Conservation (phyloP, 2,113 vertebrate genomes). For the Mirounga angustirostris region DNA sequence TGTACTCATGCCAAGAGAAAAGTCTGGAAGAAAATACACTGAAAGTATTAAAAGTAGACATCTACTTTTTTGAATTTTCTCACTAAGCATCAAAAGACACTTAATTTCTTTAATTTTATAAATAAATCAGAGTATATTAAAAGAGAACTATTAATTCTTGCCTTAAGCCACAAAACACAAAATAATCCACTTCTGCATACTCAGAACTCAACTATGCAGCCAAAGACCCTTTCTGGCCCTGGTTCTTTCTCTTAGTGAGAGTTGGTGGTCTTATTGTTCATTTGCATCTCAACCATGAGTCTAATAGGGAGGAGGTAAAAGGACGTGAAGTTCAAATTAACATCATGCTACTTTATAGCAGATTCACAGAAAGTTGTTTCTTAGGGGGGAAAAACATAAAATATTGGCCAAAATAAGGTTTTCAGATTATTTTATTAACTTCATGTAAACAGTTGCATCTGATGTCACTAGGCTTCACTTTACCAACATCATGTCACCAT, state of each 20-base stretch:
- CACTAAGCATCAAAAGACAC: not conserved
- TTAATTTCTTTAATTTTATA: slow-evolving; percentile 8
- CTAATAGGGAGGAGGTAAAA: not conserved
- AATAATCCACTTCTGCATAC: not conserved
- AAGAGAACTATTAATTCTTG: not conserved
- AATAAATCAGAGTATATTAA: not conserved
- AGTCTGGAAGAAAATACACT: slow-evolving; percentile 5
- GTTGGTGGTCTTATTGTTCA: not conserved
- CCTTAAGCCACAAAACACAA: not conserved
- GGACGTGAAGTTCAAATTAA: not conserved
- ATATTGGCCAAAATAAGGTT: not conserved
- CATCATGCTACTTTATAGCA: not conserved
- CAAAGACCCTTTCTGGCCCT: not conserved
- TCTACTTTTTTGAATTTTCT: not conserved
- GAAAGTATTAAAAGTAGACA: not conserved
- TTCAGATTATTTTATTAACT: slow-evolving; percentile 10
- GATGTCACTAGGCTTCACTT: not conserved
- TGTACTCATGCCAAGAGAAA: not conserved
- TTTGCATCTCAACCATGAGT: not conserved
- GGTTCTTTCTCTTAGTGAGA: not conserved
- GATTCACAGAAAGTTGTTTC: not conserved
- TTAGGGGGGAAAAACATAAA: not conserved
- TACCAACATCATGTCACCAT: not conserved
- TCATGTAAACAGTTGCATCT: not conserved
- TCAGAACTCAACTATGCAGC: not conserved